These are phyloP conservation scores for Denticeps clupeoides DNA, from an alignment of 2,797 vertebrate genomes.

Conservation along the genomic window DNA sequence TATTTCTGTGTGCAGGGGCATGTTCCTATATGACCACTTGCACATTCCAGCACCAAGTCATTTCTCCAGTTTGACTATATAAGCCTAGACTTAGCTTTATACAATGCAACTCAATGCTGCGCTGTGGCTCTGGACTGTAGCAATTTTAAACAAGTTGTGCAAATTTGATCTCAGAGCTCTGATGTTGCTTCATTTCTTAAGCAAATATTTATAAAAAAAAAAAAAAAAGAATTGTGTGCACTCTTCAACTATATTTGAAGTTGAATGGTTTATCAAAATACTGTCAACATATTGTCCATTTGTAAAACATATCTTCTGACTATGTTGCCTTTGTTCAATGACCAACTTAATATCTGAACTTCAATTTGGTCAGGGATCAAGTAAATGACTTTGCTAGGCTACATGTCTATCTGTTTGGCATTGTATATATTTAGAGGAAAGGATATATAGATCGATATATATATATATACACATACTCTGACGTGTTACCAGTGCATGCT, in stretches of 20 bases:
- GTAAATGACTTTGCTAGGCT: constrained; percentile 14
- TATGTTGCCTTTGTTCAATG: constrained; percentile 27
- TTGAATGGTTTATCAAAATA: constrained; percentile 6
- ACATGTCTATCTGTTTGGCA: constrained; percentile 10
- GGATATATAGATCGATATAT: too few species aligned
- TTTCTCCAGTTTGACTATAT: too few species aligned
- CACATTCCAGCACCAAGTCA: too few species aligned
- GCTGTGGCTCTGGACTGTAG: constrained; percentile 9
- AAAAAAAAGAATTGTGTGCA: neutral
- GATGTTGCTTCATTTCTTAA: neutral
- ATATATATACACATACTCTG: too few species aligned
- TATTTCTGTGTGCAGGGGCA: too few species aligned
- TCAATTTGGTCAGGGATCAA: constrained; percentile 19
- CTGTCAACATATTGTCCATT: constrained; percentile 9
- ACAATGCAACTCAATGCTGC: neutral
- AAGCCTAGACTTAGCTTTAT: too few species aligned
- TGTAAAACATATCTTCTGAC: constrained; percentile 7
- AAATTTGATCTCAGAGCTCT: constrained; percentile 6
- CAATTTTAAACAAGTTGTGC: constrained; percentile 15
- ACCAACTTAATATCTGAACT: constrained; percentile 22
- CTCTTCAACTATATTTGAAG: constrained; percentile 5
- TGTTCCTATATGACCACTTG: too few species aligned
- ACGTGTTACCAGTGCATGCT: constrained; percentile 16
- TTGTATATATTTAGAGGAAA: constrained; percentile 16
- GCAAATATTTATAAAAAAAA: neutral